Conservation (phyloP, 2,888 invertebrate species). For the Diaphora mendica region DNA sequence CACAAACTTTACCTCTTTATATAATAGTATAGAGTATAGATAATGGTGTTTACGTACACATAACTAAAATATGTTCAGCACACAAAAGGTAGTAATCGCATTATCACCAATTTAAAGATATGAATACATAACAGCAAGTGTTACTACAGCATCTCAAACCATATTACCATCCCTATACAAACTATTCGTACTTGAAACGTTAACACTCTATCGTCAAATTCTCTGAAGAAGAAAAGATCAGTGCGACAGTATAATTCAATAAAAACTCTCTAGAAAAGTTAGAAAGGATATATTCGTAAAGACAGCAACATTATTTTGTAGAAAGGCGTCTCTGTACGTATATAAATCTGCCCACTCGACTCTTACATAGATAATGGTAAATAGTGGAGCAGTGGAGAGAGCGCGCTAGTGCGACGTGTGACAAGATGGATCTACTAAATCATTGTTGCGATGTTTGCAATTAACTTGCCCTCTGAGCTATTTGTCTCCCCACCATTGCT, state of each 20-base stretch:
- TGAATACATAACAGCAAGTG: background rate
- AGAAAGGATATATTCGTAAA: slow-evolving; percentile 48
- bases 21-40: too few relatives aligned
- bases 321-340: slow-evolving; percentile 43
- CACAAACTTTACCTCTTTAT: too few relatives aligned
- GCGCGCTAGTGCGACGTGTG: slow-evolving; percentile 38
- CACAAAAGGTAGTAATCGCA: too few relatives aligned
- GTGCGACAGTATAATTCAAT: slow-evolving; percentile 37
- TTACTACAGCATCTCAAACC: background rate
- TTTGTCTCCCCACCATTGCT: slow-evolving; percentile 33
- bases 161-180: slow-evolving; percentile 14
- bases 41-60: too few relatives aligned
- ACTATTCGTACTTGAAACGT: background rate
- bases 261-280: slow-evolving; percentile 35
- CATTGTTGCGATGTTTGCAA: slow-evolving; percentile 64
- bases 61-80: too few relatives aligned
- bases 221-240: slow-evolving; percentile 22
- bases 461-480: slow-evolving; percentile 48
- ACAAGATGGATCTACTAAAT: slow-evolving; percentile 54
- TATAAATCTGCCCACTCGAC: slow-evolving; percentile 54
- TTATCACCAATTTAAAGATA: background rate
- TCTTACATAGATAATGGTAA: slow-evolving; percentile 54
- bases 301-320: slow-evolving; percentile 45
- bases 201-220: slow-evolving; percentile 35
- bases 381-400: slow-evolving; percentile 47